Base-by-base conservation (phyloP, 2,888 invertebrate genomes). In the Cephus nigrinus region DNA sequence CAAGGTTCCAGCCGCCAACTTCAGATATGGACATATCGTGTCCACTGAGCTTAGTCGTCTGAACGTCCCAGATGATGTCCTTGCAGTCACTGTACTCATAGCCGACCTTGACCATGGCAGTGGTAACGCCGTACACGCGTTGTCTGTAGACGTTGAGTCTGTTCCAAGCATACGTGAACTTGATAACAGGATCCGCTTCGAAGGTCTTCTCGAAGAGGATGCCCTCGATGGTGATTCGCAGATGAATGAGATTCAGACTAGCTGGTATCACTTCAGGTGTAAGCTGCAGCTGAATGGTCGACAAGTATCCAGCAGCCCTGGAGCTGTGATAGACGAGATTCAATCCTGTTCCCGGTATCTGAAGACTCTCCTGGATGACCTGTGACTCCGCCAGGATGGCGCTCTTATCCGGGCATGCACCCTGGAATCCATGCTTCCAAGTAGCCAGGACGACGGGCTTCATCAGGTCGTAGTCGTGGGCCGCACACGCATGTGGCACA, bases 101-200 rank as follows among this genome's bases (percentile, higher is more conserved):
- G 0, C 99, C 99, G 11, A 99, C 99, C 92, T 97, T 97, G 40
- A 98, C 98, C 88, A 97, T 94, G 0, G 98, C 99, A 0, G 97
- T 97, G 0, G 98, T 98, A 0, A 99, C 97, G 15, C 99, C 99
- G 88, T 98, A 99, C 11, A 99, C 99, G 82, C 98, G 94, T 92
- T 99, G 99, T 69, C 97, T 94, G 92, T 99, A 99, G 1, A 98
- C 98, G 88, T 99, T 99, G 73, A 97, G 93, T 79, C 98, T 94
- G 90, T 99, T 98, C 99, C 99, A 99, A 0, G 98, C 96, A 89
- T 98, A 99, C 0, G 98, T 98, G 92, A 98, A 98, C 89, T 98
- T 98, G 83, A 99, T 97, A 68, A 97, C 96, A 0, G 98, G 98
- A 92, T 98, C 98, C 0, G 99, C 98, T 92, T 99, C 99, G 89